phyloP scores from a whole-genome alignment of 2,797 vertebrate species.

The Arnoldichthys spilopterus region DNA sequence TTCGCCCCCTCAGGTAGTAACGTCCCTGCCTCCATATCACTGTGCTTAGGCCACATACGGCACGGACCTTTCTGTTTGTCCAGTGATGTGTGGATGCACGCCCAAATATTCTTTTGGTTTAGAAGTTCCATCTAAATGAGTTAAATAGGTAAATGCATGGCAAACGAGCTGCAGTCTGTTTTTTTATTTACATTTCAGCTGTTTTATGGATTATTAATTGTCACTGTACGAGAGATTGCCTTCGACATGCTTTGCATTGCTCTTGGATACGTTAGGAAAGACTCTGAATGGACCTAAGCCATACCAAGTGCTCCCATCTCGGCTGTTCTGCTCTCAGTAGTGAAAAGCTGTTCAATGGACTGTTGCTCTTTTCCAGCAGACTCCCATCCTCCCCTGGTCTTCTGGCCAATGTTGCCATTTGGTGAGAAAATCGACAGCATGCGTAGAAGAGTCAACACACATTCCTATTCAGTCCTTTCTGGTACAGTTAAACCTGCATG shows the following conservation, averaged over 20 bases:
- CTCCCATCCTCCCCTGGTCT: neutral
- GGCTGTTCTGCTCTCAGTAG: neutral
- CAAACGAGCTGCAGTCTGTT: neutral
- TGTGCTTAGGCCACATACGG: constrained; percentile 39
- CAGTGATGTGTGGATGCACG: neutral
- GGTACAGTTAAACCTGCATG: constrained; percentile 4
- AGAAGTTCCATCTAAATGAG: neutral
- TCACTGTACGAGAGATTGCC: neutral
- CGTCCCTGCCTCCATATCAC: constrained; percentile 36
- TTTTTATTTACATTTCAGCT: neutral
- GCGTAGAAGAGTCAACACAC: neutral
- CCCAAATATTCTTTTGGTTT: constrained; percentile 5
- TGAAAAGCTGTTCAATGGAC: neutral
- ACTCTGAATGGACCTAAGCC: constrained; percentile 12
- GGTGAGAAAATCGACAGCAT: neutral
- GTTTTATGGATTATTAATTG: neutral
- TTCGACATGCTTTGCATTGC: neutral
- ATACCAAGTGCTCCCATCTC: constrained; percentile 4
- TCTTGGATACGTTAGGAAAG: neutral
- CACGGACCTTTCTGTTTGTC: neutral
- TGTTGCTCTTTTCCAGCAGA: neutral
- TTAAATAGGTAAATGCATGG: neutral
- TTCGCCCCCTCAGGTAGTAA: constrained; percentile 33
- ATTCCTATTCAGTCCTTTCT: neutral
- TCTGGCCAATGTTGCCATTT: neutral